A percentile compares a stretch with the other conserved stretches of the same genome.
These are phyloP conservation scores for Tricholauxania praeusta DNA, from an alignment of 2,888 invertebrate genomes.

Conservation along the genomic window DNA sequence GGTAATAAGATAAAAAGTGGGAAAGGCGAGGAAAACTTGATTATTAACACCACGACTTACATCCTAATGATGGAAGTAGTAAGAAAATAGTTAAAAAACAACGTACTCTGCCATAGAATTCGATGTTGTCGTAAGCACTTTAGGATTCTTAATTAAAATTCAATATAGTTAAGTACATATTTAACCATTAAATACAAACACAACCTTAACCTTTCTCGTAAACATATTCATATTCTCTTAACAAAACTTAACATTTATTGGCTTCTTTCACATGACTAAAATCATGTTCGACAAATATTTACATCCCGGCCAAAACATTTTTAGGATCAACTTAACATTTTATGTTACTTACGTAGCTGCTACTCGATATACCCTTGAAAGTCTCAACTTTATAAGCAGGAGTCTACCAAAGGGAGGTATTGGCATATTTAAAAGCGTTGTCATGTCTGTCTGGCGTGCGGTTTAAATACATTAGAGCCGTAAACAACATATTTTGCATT, in stretches of 20 bases:
- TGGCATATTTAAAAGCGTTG: slow-evolving; percentile 39
- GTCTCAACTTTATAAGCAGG: no score
- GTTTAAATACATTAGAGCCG: slow-evolving; percentile 36
- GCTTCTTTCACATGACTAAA: slow-evolving; percentile 15
- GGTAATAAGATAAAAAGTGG: no score
- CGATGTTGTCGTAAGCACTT: neutral
- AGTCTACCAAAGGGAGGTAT: no score
- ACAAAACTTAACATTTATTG: slow-evolving; percentile 26
- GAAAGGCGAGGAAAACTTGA: no score
- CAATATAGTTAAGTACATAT: neutral
- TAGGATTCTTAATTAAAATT: neutral
- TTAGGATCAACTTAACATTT: slow-evolving; percentile 24
- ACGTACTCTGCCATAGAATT: no score
- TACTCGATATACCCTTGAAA: neutral
- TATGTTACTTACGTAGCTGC: neutral
- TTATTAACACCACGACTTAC: no score
- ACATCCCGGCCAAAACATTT: neutral
- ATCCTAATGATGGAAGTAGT: no score
- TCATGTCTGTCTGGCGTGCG: slow-evolving; percentile 37
- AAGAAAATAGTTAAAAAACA: no score
- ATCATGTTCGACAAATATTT: slow-evolving; percentile 18
- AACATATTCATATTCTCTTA: slow-evolving; percentile 11
- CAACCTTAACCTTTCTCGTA: neutral
- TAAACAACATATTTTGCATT: slow-evolving; percentile 16
- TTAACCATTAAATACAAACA: neutral